Evolutionary conservation across 92 coral and sea anemone species (phyloP).

Genomic region (Paragorgia papillata): DNA sequence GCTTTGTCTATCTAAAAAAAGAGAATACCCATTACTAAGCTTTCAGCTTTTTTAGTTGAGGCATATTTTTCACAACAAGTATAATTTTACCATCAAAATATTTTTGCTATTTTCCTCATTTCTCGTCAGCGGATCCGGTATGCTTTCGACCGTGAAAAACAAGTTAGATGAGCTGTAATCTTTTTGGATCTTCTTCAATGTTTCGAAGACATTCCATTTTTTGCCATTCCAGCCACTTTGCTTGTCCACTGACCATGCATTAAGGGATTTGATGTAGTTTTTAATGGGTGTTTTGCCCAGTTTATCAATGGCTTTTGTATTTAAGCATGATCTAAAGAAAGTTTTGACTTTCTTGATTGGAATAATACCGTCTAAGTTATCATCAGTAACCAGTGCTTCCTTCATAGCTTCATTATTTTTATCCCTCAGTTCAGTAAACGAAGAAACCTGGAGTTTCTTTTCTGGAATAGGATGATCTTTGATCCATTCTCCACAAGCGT

Average conservation of each 20-base stretch:
- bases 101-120: slow-evolving; percentile 38
- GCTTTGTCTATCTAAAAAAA: slow-evolving; percentile 84
- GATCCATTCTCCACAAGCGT: slow-evolving; percentile 40
- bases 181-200: slow-evolving; percentile 67
- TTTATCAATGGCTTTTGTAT: slow-evolving; percentile 65
- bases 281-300: slow-evolving; percentile 68
- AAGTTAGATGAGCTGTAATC: slow-evolving; percentile 75
- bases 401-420: slow-evolving; percentile 74
- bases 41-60: neutral
- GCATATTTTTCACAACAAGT: neutral
- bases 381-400: slow-evolving; percentile 57
- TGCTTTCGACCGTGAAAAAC: slow-evolving; percentile 81
- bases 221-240: slow-evolving; percentile 57
- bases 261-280: slow-evolving; percentile 65
- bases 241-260: slow-evolving; percentile 74
- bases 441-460: slow-evolving; percentile 24
- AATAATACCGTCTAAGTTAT: slow-evolving; percentile 49
- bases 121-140: slow-evolving; percentile 75
- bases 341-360: slow-evolving; percentile 76
- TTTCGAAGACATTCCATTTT: slow-evolving; percentile 74
- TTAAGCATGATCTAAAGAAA: slow-evolving; percentile 86
- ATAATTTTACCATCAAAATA: slow-evolving; percentile 59
- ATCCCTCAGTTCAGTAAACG: slow-evolving; percentile 33
- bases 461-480: slow-evolving; percentile 16
- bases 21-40: neutral